Base-by-base conservation (phyloP, 2,797 vertebrate species). In the Arnoldichthys spilopterus region DNA sequence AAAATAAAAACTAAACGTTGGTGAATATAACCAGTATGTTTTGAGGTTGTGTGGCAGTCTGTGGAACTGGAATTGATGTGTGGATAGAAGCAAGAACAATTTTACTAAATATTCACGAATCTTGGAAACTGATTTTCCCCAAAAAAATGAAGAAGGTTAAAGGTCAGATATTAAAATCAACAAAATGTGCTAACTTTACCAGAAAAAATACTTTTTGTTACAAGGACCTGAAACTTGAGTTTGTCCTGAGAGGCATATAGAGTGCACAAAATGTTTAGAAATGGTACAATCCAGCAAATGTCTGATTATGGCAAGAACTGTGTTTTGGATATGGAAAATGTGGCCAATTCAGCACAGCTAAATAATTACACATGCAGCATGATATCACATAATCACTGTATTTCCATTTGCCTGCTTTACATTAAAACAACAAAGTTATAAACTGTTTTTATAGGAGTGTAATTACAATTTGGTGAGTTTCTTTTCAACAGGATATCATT, bases 401-500 rank as follows among this genome's bases (percentile, higher is more conserved):
- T 64, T 81, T 79, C 64, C 73, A 75, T 74, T 74, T 62, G 61
- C 56, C 22, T 49, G 9, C 18, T 74, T 45, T 49, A 40, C 54
- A 28, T 70, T 74, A 40, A 45, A 74, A 56, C 6, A 5, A 73
- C 18, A 16, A 62, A 62, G 54, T 51, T 77, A 72, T 76, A 69
- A 70, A 34, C 67, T 82, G 72, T 34, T 78, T 84, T 81, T 82
- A 68, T 58, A 78, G 34, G 66, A 76, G 72, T 72, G 72, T 82
- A 82, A 83, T 88, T 83, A 67, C 64, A 51, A 69, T 78, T 79
- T 80, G 79, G 73, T 62, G 81, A 83, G 79, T 85, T 83, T 84
- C 75, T 77, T 78, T 85, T 84, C 84, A 87, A 76, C 79, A 79
- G 70, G 83, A 85, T 84, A 86, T 79, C 77, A 86, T 82, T 83